These are phyloP conservation scores for Tinamus major DNA, from an alignment of 2,797 vertebrate species.

Conservation along the genomic window DNA sequence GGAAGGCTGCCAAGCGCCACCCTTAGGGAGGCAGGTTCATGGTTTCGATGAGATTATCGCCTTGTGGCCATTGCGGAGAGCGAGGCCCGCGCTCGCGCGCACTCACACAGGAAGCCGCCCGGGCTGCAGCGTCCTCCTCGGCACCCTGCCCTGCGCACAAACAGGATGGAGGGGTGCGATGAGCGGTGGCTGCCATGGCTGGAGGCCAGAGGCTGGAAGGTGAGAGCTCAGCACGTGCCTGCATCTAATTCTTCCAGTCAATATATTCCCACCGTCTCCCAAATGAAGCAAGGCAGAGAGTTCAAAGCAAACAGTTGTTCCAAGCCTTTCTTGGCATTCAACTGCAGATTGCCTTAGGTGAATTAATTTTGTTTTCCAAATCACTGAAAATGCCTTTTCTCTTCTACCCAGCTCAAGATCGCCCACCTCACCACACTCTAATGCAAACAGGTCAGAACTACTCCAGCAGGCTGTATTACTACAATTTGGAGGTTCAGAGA, in stretches of 20 bases:
- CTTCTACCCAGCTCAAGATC: background rate
- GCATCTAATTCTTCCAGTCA: background rate
- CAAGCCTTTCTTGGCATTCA: background rate
- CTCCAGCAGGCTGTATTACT: background rate
- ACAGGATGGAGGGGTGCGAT: constrained; percentile 19
- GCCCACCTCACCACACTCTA: background rate
- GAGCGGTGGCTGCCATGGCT: background rate
- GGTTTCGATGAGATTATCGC: background rate
- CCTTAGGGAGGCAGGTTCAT: background rate
- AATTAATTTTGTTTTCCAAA: background rate
- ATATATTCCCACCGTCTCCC: background rate
- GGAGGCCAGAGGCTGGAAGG: background rate
- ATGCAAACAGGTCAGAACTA: rapidly evolving
- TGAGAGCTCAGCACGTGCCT: background rate
- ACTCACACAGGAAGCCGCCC: background rate
- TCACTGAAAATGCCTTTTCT: background rate
- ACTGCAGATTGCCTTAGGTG: background rate
- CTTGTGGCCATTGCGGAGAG: background rate
- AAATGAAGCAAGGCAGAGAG: background rate
- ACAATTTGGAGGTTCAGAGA: background rate
- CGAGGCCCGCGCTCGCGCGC: no score
- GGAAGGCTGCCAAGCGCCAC: background rate
- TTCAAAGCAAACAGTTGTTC: background rate
- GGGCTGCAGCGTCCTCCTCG: background rate
- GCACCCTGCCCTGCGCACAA: background rate